Conservation (phyloP, 2,797 vertebrate species). For the Tauraco hartlaubi region DNA sequence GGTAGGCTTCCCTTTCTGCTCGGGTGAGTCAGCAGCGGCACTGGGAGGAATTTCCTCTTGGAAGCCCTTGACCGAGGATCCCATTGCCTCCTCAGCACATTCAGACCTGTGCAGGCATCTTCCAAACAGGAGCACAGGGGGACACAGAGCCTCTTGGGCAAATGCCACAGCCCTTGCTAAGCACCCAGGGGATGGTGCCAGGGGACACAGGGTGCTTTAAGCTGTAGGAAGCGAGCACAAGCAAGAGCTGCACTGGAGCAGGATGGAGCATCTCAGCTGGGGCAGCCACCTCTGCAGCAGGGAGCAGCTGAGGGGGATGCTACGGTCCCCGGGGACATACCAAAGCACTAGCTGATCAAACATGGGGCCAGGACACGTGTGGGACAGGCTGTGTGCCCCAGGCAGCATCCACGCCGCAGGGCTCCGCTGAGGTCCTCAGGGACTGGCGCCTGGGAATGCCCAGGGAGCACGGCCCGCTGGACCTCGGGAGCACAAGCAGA, state of each 20-base stretch:
- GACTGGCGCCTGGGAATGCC: no score
- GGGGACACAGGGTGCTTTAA: accelerated
- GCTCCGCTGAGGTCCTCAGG: neutral
- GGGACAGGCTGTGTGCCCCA: neutral
- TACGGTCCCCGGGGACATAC: neutral
- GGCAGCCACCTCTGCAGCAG: neutral
- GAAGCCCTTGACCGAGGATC: neutral
- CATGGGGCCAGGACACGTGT: accelerated
- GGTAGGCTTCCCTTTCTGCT: neutral
- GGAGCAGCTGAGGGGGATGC: neutral
- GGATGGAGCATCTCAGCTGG: neutral
- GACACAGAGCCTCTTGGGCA: accelerated
- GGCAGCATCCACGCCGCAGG: neutral
- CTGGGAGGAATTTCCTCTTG: neutral
- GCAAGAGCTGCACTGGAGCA: neutral
- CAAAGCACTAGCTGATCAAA: neutral
- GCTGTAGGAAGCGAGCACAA: accelerated
- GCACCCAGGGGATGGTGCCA: neutral
- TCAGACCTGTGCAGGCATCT: neutral
- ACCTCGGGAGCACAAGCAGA: neutral
- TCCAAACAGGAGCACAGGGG: no score
- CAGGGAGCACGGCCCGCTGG: neutral
- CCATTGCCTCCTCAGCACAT: accelerated
- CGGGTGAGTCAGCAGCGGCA: neutral
- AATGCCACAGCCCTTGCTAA: neutral